phyloP scores from a whole-genome alignment of 1,140 invertebrate genomes.

The Drosophila watanabei region DNA sequence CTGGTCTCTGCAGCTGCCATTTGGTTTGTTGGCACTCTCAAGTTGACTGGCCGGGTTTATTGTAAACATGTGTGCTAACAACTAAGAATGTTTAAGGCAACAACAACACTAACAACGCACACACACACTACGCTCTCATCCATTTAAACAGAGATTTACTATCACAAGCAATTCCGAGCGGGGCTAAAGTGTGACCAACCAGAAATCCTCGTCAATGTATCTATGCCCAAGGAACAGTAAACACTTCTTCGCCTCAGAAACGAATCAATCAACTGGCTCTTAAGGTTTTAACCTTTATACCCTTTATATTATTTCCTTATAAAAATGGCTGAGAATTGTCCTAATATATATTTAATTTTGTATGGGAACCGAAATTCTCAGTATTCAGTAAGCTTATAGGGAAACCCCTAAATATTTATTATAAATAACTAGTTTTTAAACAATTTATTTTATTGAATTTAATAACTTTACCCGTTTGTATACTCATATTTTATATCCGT shows the following conservation, averaged over 20 bases:
- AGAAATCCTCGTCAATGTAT: slow-evolving; percentile 32
- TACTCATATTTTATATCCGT: not conserved
- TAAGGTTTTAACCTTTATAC: not conserved
- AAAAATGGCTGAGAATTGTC: not conserved
- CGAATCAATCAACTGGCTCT: slow-evolving; percentile 11
- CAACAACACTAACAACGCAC: slow-evolving; percentile 22
- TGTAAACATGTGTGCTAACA: slow-evolving; percentile 81
- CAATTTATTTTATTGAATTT: not conserved
- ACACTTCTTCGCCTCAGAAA: not conserved
- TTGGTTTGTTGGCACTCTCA: slow-evolving; percentile 71
- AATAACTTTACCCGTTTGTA: not conserved
- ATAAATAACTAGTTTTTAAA: not conserved
- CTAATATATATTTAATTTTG: no score
- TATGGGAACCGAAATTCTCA: no score
- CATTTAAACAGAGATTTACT: slow-evolving; percentile 68
- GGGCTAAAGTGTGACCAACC: slow-evolving; percentile 23
- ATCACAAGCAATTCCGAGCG: slow-evolving; percentile 1
- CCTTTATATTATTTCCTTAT: not conserved
- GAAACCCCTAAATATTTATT: no score
- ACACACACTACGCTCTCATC: slow-evolving; percentile 6
- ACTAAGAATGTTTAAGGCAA: slow-evolving; percentile 58
- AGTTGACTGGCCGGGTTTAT: slow-evolving; percentile 78
- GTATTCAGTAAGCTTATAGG: no score
- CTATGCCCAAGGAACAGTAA: slow-evolving; percentile 1
- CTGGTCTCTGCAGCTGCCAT: slow-evolving; percentile 61